phyloP scores from a whole-genome alignment of 2,113 vertebrate species.

The Oplegnathus fasciatus region DNA sequence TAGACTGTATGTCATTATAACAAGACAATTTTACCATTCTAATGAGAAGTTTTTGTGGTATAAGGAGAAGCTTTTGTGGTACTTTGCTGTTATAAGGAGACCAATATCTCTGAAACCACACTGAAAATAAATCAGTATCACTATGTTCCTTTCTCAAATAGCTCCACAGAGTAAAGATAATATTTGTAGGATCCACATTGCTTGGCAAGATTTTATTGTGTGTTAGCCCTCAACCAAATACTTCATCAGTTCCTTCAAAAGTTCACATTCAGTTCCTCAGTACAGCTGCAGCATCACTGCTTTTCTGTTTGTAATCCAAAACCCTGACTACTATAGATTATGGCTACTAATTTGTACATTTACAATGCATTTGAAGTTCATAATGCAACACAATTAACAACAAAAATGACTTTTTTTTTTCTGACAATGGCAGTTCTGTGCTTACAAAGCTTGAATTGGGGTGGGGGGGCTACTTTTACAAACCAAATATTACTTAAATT shows the following conservation, averaged over 20 bases:
- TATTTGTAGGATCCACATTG: neutral
- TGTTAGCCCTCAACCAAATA: neutral
- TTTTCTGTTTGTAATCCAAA: neutral
- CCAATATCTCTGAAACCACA: neutral
- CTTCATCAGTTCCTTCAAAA: neutral
- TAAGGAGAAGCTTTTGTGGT: neutral
- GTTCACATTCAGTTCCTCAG: neutral
- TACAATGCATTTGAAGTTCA: neutral
- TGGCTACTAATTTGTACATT: neutral
- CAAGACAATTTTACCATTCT: neutral
- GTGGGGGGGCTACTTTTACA: neutral
- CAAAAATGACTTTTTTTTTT: too few relatives aligned
- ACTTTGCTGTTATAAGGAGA: neutral
- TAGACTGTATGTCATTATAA: neutral
- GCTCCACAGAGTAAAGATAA: neutral
- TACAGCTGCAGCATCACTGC: neutral
- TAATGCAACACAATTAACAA: neutral
- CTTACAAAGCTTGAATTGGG: neutral
- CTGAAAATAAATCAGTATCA: neutral
- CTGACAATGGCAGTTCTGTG: neutral
- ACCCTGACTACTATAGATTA: neutral
- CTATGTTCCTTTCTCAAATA: neutral
- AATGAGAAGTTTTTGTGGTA: neutral
- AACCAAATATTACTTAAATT: neutral
- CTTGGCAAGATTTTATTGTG: neutral